These are phyloP conservation scores for Macrophya annulata DNA, from an alignment of 2,888 invertebrate genomes.

Conservation along the genomic window DNA sequence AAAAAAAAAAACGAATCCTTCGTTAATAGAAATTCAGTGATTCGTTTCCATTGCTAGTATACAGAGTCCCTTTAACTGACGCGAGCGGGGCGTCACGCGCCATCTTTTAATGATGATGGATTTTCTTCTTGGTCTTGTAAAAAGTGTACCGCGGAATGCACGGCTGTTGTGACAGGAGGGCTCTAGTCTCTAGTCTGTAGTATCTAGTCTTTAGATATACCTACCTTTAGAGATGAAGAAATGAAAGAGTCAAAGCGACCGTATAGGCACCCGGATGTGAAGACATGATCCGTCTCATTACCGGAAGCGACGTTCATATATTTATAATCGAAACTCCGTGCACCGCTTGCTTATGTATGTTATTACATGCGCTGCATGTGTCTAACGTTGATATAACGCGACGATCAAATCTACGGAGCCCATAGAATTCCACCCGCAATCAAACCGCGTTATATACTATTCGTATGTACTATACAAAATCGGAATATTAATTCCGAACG, in stretches of 20 bases:
- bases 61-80: not conserved
- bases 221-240: constrained; percentile 38
- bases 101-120: constrained; percentile 59
- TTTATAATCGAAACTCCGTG: constrained; percentile 62
- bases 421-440: not conserved
- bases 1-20: not conserved
- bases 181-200: not conserved
- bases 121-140: constrained; percentile 44
- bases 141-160: constrained; percentile 54
- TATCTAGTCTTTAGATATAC: not conserved
- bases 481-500: constrained; percentile 17
- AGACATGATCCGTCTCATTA: constrained; percentile 56
- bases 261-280: constrained; percentile 56
- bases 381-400: constrained; percentile 21
- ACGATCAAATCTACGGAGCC: constrained; percentile 28
- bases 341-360: constrained; percentile 60
- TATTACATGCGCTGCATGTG: constrained; percentile 56
- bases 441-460: not conserved
- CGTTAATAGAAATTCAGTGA: not conserved
- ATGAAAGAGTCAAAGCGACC: not conserved
- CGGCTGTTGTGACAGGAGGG: constrained; percentile 57
- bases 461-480: constrained; percentile 33
- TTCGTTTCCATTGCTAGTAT: constrained; percentile 44
- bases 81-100: constrained; percentile 57
- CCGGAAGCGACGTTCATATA: constrained; percentile 61